Percentiles rank a stretch among this genome's conserved stretches.
phyloP scores from a whole-genome alignment of 2,888 invertebrate species.

The Dorcus parallelipipedus region DNA sequence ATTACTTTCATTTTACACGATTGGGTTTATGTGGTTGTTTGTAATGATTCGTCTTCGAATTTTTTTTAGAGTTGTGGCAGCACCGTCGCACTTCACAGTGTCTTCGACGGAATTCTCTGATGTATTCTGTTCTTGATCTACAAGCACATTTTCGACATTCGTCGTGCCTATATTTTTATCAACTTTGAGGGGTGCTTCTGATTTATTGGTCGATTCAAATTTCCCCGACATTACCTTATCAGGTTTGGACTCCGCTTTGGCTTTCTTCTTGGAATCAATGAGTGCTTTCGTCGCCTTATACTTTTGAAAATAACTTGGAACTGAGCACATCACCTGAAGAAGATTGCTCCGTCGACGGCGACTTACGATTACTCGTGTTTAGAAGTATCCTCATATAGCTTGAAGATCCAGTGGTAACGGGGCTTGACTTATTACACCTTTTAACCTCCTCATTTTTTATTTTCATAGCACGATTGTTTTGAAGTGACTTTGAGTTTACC shows the following conservation, averaged over 20 bases:
- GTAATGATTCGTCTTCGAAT: conserved; percentile 11
- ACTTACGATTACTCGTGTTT: not conserved
- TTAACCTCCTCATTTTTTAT: not conserved
- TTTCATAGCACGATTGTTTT: not conserved
- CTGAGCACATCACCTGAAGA: conserved; percentile 8
- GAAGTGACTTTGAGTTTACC: not conserved
- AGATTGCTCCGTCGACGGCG: not conserved
- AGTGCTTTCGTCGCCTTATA: conserved; percentile 7
- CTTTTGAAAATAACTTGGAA: conserved; percentile 11
- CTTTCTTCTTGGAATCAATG: conserved; percentile 6
- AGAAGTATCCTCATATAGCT: conserved; percentile 5
- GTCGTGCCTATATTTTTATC: no score
- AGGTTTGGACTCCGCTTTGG: not conserved
- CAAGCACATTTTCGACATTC: not conserved
- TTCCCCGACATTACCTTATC: not conserved
- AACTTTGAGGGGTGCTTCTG: not conserved
- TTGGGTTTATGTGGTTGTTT: conserved; percentile 5
- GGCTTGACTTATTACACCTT: not conserved
- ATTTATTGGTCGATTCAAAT: no score
- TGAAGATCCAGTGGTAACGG: not conserved
- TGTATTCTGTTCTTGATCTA: not conserved
- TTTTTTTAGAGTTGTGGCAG: not conserved
- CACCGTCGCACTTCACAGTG: not conserved
- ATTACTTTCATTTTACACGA: no score
- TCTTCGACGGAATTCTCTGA: not conserved